Evolutionary conservation across 2,888 invertebrate species (phyloP), one percentile per base, ranked within the genome.

Genomic region (Ophonus ardosiacus): DNA sequence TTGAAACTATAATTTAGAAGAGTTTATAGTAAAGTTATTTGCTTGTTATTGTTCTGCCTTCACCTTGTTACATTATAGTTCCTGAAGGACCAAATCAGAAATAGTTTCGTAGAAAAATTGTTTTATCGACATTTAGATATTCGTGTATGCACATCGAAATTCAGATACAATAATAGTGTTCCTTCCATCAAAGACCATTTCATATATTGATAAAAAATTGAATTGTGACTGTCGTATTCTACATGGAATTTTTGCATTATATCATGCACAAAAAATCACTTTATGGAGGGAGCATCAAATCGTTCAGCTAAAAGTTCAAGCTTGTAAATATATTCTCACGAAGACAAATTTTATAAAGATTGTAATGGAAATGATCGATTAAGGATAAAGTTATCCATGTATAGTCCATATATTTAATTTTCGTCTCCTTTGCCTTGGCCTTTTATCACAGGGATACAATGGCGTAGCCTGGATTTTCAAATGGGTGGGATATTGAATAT

Each of bases 291-390:
- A 68, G 7, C 68, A 68, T 31, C 24, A 18, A 63, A 40, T 68
- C n/a, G 68, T 31, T 38, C 38, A 15, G 38, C 68, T 68, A 68
- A 68, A 68, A 68, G 68, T 38, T 68, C 38, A 68, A 68, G 68
- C 68, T 68, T 68, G 24, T 38, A 15, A 68, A 68, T 68, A 38
- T 68, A 15, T 68, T 68, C 31, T 15, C 31, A 68, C 68, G 68
- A 68, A 31, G 68, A 68, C 68, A 68, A 68, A 68, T 68, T 68
- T n/a, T 13, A 68, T 38, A 40, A 68, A 38, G 68, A 68, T 15
- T 68, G 31, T 31, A 68, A 68, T 38, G 38, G 68, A 68, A 68
- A 68, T 38, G 38, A 68, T 68, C 68, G 68, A 68, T 68, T 68
- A 38, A 15, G n/a, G 40, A 68, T 15, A 68, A 38, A 68, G 68